phyloP scores from a whole-genome alignment of 2,113 vertebrate genomes.

The Xiphophorus hellerii region DNA sequence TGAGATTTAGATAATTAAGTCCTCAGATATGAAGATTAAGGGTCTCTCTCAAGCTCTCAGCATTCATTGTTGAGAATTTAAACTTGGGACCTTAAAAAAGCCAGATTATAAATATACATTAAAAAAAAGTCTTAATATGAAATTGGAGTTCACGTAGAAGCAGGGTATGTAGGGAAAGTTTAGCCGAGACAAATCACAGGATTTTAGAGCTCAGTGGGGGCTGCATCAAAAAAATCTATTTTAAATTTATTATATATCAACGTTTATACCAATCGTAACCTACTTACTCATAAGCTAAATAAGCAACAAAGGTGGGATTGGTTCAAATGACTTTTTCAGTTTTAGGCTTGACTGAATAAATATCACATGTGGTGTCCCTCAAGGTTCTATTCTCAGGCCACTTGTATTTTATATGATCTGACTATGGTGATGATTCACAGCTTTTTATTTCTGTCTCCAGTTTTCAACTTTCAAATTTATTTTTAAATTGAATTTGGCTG shows the following conservation, averaged over 20 bases:
- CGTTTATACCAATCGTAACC: background rate
- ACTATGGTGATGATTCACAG: background rate
- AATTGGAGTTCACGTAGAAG: background rate
- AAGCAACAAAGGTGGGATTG: background rate
- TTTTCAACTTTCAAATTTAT: background rate
- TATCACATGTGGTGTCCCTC: background rate
- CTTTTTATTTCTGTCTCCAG: background rate
- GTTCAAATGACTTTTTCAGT: background rate
- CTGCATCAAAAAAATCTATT: background rate
- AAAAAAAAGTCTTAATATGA: background rate
- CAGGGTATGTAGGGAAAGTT: background rate
- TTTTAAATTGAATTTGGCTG: background rate
- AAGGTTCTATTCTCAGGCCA: background rate
- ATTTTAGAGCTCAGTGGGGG: background rate
- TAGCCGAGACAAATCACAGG: background rate
- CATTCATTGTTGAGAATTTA: constrained; percentile 18
- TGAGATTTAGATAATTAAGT: constrained; percentile 43
- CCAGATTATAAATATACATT: background rate
- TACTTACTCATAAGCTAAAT: background rate
- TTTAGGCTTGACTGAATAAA: background rate
- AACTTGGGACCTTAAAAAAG: background rate
- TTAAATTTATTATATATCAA: background rate
- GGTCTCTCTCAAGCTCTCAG: background rate
- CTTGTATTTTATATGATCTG: background rate
- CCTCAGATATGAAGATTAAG: constrained; percentile 35